Evolutionary conservation across 2,888 invertebrate species (phyloP).

Genomic region (Octodonta nipae): DNA sequence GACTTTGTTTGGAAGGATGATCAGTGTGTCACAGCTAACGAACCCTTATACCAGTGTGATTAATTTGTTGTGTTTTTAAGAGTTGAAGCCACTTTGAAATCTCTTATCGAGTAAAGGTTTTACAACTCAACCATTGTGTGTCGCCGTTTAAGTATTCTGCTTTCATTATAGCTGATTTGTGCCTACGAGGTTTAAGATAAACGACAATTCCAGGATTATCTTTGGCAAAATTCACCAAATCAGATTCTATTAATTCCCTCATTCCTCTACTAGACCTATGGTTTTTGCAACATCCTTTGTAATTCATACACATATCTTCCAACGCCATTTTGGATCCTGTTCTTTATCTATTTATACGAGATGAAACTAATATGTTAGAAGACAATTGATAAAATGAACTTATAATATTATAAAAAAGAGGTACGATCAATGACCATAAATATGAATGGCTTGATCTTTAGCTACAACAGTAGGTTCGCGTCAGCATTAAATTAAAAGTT

Average conservation of each 20-base stretch:
- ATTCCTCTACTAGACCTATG: constrained; percentile 70
- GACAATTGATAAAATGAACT: too few species aligned
- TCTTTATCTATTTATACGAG: too few species aligned
- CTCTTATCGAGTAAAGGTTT: constrained; percentile 61
- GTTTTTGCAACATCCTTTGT: constrained; percentile 84
- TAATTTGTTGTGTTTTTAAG: constrained; percentile 56
- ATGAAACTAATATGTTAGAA: too few species aligned
- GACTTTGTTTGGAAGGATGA: constrained; percentile 79
- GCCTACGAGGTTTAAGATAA: constrained; percentile 85
- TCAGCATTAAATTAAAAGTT: too few species aligned
- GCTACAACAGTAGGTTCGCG: too few species aligned
- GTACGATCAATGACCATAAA: too few species aligned
- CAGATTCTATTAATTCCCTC: constrained; percentile 79
- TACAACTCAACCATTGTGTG: constrained; percentile 54
- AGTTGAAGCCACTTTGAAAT: constrained; percentile 76
- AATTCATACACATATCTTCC: constrained; percentile 86
- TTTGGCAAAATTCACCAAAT: constrained; percentile 73
- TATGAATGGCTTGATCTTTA: too few species aligned
- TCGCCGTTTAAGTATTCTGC: constrained; percentile 89
- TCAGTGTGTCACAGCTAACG: constrained; percentile 75
- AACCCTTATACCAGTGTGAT: constrained; percentile 47
- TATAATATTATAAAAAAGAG: too few species aligned
- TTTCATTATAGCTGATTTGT: constrained; percentile 61
- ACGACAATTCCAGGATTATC: constrained; percentile 80
- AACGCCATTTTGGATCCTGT: constrained; percentile 85